Evolutionary conservation across 2,113 vertebrate species (phyloP).

Genomic region (Crotalus viridis): DNA sequence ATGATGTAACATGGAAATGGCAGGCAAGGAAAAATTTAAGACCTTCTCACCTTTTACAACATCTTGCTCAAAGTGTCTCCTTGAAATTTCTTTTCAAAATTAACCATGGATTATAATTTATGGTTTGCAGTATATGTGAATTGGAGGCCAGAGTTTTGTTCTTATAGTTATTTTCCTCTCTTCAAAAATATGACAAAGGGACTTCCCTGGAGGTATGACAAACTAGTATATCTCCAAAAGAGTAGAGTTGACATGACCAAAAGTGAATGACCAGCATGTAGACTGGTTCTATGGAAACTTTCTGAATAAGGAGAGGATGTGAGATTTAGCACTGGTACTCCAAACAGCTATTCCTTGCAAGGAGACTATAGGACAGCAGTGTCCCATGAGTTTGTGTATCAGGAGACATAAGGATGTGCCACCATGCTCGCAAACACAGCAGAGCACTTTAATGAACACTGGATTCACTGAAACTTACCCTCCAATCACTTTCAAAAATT

Average conservation of each 20-base stretch:
- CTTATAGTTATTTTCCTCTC: neutral
- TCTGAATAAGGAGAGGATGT: neutral
- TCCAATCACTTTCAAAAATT: neutral
- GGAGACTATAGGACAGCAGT: neutral
- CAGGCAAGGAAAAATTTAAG: neutral
- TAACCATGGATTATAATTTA: neutral
- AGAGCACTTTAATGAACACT: neutral
- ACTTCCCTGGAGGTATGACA: neutral
- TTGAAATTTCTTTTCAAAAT: neutral
- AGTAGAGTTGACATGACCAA: neutral
- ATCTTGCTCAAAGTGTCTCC: neutral
- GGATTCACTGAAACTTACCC: neutral
- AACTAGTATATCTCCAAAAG: neutral
- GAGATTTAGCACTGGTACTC: neutral
- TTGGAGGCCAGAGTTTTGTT: neutral
- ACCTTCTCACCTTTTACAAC: neutral
- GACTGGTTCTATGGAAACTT: neutral
- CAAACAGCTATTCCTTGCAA: neutral
- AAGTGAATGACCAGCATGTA: neutral
- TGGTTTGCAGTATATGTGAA: neutral
- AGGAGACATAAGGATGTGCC: neutral
- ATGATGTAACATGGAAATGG: neutral
- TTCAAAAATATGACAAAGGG: neutral
- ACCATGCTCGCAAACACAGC: neutral
- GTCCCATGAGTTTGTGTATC: neutral